These are phyloP conservation scores for Diarsia mendica DNA, from an alignment of 2,888 invertebrate genomes.

Conservation along the genomic window DNA sequence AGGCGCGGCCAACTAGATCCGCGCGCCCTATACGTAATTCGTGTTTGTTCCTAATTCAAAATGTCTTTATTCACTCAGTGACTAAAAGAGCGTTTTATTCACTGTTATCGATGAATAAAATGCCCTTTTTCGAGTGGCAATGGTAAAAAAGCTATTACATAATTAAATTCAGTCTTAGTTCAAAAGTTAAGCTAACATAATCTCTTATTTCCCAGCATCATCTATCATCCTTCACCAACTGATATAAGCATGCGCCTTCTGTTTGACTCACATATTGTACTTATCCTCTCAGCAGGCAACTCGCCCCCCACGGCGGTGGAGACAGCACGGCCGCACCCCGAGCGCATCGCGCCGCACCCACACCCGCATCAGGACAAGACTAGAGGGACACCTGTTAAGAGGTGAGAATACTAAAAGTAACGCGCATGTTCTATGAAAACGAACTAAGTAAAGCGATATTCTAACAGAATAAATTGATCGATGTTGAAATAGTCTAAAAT, in stretches of 20 bases:
- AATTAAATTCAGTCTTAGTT: neutral
- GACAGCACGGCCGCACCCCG: constrained; percentile 94
- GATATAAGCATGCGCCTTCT: neutral
- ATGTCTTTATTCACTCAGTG: no score
- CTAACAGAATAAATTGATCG: neutral
- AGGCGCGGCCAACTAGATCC: no score
- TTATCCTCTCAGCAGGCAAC: constrained; percentile 90
- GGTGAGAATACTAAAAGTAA: constrained; percentile 52
- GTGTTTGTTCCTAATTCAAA: no score
- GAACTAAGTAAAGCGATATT: neutral
- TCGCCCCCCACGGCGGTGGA: constrained; percentile 92
- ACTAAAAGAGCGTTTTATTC: no score
- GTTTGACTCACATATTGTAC: neutral
- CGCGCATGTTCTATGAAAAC: neutral
- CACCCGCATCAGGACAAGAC: constrained; percentile 84
- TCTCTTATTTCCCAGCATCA: neutral
- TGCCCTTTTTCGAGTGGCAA: no score
- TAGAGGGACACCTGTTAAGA: constrained; percentile 94
- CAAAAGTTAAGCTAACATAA: no score
- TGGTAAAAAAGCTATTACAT: neutral
- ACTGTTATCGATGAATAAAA: no score
- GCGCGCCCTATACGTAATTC: no score
- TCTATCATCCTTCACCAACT: neutral
- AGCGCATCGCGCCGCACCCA: constrained; percentile 95
- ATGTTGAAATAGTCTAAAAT: neutral